phyloP scores from a whole-genome alignment of 2,113 vertebrate genomes.

The Limnothrissa miodon region DNA sequence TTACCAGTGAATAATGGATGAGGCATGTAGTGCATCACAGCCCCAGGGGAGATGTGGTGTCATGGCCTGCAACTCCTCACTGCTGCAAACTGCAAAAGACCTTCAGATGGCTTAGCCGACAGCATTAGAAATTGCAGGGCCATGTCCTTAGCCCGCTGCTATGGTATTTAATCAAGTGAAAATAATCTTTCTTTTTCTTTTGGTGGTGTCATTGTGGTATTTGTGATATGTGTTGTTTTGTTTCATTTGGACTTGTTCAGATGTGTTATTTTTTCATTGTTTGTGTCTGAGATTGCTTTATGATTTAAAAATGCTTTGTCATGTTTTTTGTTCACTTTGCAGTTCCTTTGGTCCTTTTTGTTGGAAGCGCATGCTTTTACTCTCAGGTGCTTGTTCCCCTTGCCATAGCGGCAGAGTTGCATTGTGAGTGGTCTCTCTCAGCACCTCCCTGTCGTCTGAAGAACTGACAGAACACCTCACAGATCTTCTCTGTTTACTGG shows the following conservation, averaged over 20 bases:
- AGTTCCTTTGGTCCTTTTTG: conserved; percentile 52
- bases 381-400: conserved; percentile 48
- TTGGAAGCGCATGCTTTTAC: conserved; percentile 52
- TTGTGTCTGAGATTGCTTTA: conserved; percentile 29
- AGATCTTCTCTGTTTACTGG: neutral
- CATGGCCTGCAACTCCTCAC: neutral
- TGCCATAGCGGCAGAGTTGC: conserved; percentile 43
- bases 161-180: neutral
- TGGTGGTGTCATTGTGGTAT: conserved; percentile 1
- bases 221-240: conserved; percentile 20
- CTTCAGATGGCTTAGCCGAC: neutral
- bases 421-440: conserved; percentile 44
- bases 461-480: neutral
- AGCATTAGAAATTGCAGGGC: neutral
- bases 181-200: neutral
- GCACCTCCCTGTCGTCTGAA: neutral
- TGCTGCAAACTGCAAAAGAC: neutral
- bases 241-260: conserved; percentile 12
- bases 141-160: neutral
- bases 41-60: neutral
- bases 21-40: neutral
- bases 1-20: neutral
- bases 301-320: conserved; percentile 35
- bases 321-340: conserved; percentile 40
- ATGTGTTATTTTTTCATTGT: conserved; percentile 21